Evolutionary conservation across 1,140 invertebrate species (phyloP), one percentile per base, ranked within the genome.

Genomic region (Lasaia peninsularis): DNA sequence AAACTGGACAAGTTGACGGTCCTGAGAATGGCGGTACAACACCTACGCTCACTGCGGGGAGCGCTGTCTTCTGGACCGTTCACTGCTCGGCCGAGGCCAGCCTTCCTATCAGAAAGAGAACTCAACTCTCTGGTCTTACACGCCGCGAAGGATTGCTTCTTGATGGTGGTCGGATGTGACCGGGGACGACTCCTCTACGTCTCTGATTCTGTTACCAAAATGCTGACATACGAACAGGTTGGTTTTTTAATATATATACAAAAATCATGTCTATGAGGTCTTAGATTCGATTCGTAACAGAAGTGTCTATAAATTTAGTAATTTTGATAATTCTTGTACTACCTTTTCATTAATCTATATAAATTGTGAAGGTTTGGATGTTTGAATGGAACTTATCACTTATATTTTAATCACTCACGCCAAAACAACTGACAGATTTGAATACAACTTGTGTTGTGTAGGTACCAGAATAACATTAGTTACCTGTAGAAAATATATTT

Each of bases 1-100:
- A 98, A 98, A 88, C 86, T 98, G 61, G 97, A 98, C 88, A 98
- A 98, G 81, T 88, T 98, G 52, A 98, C 97, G 0, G 97, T 99
- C 2, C 88, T 99, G 1, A 87, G 97, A 1, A 97, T 98, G 96
- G 96, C 97, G 0, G 97, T 98, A 1, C 96, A 98, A 80, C 96
- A 98, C 81, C 88, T 98, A 61, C 96, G 79, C 0, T 67, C 75
- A 0, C 71, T 87, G 31, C 62, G 78, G 8, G 80, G 80, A 18
- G 74, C 81, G 0, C 60, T 78, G 2, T 77, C 77, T 0, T 76
- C 84, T 2, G 74, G 80, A 33, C 81, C 77, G 5, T 63, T 83
- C 11, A 68, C 75, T 0, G 69, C 69, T 8, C 60, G 76, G 4
- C 78, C 96, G 70, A 96, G 96, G 56, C 96, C 97, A 0, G 92